Conservation (phyloP, 2,888 invertebrate species). For the Xanthia icteritia region DNA sequence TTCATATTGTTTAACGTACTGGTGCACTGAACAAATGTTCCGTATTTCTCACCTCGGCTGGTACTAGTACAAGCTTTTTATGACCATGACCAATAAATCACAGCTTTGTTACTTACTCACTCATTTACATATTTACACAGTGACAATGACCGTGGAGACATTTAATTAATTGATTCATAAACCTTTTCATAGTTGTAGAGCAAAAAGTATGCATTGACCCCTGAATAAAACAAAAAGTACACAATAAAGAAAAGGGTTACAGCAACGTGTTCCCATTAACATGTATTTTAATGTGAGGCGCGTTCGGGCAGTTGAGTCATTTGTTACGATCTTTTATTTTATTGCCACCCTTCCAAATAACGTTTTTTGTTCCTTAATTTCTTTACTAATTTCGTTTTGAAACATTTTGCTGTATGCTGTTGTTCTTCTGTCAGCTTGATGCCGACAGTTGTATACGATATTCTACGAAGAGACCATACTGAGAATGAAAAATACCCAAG, state of each 20-base stretch:
- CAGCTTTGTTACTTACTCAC: constrained; percentile 83
- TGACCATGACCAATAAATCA: constrained; percentile 85
- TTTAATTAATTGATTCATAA: constrained; percentile 91
- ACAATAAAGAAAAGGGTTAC: constrained; percentile 86
- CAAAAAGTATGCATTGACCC: constrained; percentile 88
- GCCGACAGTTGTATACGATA: constrained; percentile 15
- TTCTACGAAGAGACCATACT: constrained; percentile 3
- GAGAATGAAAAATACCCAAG: neutral
- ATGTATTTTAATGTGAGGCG: constrained; percentile 84
- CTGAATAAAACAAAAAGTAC: constrained; percentile 87
- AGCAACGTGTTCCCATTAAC: constrained; percentile 84
- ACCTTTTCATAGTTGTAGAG: constrained; percentile 84
- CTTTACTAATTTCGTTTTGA: constrained; percentile 62
- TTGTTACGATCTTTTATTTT: constrained; percentile 85
- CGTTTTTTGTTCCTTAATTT: constrained; percentile 72
- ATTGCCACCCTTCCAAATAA: constrained; percentile 75
- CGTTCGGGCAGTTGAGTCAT: constrained; percentile 85
- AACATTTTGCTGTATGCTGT: constrained; percentile 32
- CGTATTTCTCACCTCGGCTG: constrained; percentile 84
- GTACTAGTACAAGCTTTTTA: constrained; percentile 74
- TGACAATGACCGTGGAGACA: constrained; percentile 89
- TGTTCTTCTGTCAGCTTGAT: constrained; percentile 26
- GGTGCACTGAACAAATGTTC: constrained; percentile 72
- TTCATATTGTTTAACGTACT: constrained; percentile 72
- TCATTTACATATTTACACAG: constrained; percentile 89